These are phyloP conservation scores for Sipha flava DNA, from an alignment of 1,140 invertebrate genomes.

Conservation along the genomic window DNA sequence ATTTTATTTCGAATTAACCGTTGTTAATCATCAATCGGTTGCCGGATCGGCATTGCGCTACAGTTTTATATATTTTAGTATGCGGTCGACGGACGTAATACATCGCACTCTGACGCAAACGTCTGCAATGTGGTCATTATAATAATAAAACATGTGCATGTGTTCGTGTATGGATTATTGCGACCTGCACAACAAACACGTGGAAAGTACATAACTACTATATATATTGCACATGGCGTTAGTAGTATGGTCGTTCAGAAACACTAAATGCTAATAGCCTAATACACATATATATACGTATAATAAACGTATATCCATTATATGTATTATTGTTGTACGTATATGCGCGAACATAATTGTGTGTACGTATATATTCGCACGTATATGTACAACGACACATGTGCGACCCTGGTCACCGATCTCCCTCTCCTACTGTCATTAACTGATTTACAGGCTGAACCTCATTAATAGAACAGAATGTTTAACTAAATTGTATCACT, in stretches of 20 bases:
- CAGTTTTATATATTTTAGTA: too few species aligned
- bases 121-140: neutral
- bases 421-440: neutral
- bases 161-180: neutral
- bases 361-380: neutral
- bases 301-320: neutral
- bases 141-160: neutral
- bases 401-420: neutral
- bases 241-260: neutral
- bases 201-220: too few species aligned
- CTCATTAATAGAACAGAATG: constrained; percentile 13
- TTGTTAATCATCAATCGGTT: too few species aligned
- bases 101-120: too few species aligned
- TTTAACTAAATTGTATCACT: constrained; percentile 29
- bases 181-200: too few species aligned
- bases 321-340: neutral
- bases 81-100: too few species aligned
- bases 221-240: neutral
- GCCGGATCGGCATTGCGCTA: too few species aligned
- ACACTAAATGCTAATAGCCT: neutral
- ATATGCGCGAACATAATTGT: neutral
- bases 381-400: neutral
- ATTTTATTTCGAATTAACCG: too few species aligned
- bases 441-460: constrained; percentile 7
- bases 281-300: neutral